Evolutionary conservation across 2,797 vertebrate species (phyloP).

Genomic region (Tiaroga cobitis): DNA sequence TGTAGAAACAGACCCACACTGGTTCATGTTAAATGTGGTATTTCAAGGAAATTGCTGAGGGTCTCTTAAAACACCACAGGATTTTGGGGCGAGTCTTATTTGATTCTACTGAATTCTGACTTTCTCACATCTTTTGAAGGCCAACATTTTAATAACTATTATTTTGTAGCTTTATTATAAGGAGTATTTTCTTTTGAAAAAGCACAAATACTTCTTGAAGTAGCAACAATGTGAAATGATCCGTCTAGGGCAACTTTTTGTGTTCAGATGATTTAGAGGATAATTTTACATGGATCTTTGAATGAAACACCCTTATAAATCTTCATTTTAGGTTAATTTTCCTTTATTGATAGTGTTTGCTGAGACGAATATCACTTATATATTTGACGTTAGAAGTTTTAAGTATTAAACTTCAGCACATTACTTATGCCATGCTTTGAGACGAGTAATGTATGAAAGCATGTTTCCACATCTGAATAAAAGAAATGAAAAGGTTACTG

Average conservation of each 20-base stretch:
- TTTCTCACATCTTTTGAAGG: constrained; percentile 27
- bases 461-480: background rate
- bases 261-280: background rate
- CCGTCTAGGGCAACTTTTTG: too few species aligned
- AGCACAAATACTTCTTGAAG: constrained; percentile 13
- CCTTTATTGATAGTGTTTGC: too few species aligned
- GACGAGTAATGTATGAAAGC: background rate
- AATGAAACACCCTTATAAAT: background rate
- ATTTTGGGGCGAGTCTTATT: constrained; percentile 7
- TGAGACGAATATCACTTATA: too few species aligned
- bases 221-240: background rate
- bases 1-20: constrained; percentile 4
- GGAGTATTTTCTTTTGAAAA: background rate
- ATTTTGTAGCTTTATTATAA: background rate
- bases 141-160: background rate
- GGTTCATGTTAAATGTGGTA: constrained; percentile 16
- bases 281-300: background rate
- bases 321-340: background rate
- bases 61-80: constrained; percentile 21
- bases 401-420: background rate
- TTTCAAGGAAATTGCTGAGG: constrained; percentile 38
- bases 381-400: too few species aligned
- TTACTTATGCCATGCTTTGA: background rate
- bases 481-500: background rate
- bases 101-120: background rate